These are phyloP conservation scores for Caenorhabditis virilis DNA, from an alignment of 2,888 invertebrate species.

Conservation along the genomic window DNA sequence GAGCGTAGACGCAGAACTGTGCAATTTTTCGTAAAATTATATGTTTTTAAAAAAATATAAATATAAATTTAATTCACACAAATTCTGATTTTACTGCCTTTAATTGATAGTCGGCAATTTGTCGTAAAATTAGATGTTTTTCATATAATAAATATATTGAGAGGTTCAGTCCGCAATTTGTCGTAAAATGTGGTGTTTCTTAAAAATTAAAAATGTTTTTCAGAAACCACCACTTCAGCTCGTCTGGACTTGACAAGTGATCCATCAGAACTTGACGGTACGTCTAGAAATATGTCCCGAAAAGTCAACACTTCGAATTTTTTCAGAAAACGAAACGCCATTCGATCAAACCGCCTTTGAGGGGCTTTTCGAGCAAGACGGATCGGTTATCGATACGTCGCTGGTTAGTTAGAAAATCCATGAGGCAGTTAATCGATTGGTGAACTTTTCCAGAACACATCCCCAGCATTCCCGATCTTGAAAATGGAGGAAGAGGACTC, in stretches of 20 bases:
- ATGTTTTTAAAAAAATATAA: no score
- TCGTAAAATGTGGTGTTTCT: no score
- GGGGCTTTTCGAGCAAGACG: conserved; percentile 34
- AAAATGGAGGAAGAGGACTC: conserved; percentile 32
- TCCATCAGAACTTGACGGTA: conserved; percentile 13
- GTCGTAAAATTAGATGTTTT: no score
- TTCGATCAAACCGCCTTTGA: conserved; percentile 32
- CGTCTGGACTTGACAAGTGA: conserved; percentile 6
- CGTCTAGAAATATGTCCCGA: not conserved
- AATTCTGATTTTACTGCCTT: no score
- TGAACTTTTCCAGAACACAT: no score
- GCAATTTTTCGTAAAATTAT: no score
- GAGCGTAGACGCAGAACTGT: no score
- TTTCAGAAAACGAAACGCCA: conserved; percentile 29
- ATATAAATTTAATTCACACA: no score
- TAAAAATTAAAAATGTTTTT: not conserved
- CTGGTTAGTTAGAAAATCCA: conserved; percentile 7
- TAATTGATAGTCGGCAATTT: no score
- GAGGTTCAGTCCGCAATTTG: no score
- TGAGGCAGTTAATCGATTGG: no score
- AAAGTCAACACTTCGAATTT: not conserved
- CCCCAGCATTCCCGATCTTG: conserved; percentile 33
- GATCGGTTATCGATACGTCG: conserved; percentile 28
- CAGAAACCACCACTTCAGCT: conserved; percentile 10
- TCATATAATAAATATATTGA: no score